Percentiles rank a stretch among this genome's conserved stretches.
Evolutionary conservation across 2,888 invertebrate genomes (phyloP).

Genomic region (Poecilus cupreus): DNA sequence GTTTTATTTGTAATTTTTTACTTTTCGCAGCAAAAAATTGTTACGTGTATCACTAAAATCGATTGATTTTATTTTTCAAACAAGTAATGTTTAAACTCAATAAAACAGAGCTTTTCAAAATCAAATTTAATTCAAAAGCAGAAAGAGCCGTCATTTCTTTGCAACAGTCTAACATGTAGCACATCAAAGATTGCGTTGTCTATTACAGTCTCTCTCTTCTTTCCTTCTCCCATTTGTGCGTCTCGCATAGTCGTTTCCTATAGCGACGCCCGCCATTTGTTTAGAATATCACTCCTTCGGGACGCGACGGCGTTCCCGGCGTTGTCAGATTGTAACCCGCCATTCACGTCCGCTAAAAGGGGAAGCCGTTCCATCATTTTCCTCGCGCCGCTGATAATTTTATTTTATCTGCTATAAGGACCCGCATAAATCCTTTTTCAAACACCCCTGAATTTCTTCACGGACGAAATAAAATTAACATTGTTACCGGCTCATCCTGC

Average conservation of each 20-base stretch:
- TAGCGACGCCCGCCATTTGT: constrained; percentile 48
- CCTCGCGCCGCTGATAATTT: constrained; percentile 42
- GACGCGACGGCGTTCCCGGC: neutral
- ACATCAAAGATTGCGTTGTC: constrained; percentile 40
- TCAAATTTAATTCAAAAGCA: neutral
- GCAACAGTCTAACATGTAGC: constrained; percentile 31
- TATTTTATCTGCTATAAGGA: constrained; percentile 49
- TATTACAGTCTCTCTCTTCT: neutral
- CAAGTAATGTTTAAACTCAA: too few species aligned
- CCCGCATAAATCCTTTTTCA: constrained; percentile 37
- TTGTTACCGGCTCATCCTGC: neutral
- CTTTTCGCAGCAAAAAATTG: too few species aligned
- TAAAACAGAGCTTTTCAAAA: too few species aligned
- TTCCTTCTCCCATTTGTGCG: constrained; percentile 4
- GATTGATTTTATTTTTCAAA: too few species aligned
- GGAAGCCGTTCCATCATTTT: constrained; percentile 40
- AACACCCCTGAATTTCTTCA: neutral
- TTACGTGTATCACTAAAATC: too few species aligned
- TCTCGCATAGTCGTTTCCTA: constrained; percentile 31
- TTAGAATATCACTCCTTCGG: constrained; percentile 53
- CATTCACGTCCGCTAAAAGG: constrained; percentile 14
- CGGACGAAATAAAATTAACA: constrained; percentile 9
- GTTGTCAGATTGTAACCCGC: constrained; percentile 42
- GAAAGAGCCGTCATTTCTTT: neutral
- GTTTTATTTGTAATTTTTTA: too few species aligned